Percentiles rank a stretch among this genome's conserved stretches.
Conservation (phyloP, 1,140 invertebrate species). For the Babylonia areolata region DNA sequence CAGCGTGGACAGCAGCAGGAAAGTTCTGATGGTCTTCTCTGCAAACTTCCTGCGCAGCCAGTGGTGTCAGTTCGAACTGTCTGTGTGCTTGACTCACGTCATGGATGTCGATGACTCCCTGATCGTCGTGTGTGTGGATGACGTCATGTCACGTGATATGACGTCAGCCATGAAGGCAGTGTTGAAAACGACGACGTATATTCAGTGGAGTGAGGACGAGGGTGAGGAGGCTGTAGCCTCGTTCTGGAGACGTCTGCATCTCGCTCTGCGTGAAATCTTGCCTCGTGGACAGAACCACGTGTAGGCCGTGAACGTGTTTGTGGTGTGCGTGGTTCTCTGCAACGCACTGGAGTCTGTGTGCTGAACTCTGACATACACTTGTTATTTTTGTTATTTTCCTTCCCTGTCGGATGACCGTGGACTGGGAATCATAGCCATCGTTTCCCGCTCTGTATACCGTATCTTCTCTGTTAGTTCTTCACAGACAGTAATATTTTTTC, state of each 20-base stretch:
- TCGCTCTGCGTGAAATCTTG: not conserved
- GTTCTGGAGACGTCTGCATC: not conserved
- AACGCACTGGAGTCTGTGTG: too few relatives aligned
- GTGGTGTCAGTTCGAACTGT: constrained; percentile 73
- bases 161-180: constrained; percentile 22
- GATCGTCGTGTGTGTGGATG: constrained; percentile 41
- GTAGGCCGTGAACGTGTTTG: too few relatives aligned
- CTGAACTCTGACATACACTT: too few relatives aligned
- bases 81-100: constrained; percentile 59
- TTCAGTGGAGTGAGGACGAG: constrained; percentile 21
- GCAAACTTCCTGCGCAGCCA: constrained; percentile 51
- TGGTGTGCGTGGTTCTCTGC: too few relatives aligned
- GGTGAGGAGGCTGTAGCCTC: not conserved
- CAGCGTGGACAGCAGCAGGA: constrained; percentile 52
- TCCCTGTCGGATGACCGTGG: too few relatives aligned
- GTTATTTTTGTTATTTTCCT: too few relatives aligned
- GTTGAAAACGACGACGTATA: constrained; percentile 35
- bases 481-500: too few relatives aligned
- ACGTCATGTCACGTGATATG: constrained; percentile 32
- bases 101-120: constrained; percentile 33
- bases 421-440: too few relatives aligned
- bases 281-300: too few relatives aligned
- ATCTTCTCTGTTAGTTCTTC: too few relatives aligned
- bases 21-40: constrained; percentile 54
- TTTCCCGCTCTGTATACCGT: too few relatives aligned